These are phyloP conservation scores for Labeo catla DNA, from an alignment of 2,113 vertebrate genomes.

Conservation along the genomic window DNA sequence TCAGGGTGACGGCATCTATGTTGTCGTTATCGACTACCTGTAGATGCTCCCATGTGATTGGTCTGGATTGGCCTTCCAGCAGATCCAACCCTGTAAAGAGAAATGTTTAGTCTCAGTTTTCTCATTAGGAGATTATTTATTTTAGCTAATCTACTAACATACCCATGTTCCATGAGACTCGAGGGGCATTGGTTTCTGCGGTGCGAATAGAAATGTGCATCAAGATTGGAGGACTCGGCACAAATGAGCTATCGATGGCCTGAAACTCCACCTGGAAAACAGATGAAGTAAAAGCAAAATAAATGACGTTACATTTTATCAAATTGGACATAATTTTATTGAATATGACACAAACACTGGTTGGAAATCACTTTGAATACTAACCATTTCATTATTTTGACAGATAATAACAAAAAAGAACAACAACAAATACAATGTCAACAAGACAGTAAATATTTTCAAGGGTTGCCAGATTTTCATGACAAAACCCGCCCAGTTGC, in stretches of 20 bases:
- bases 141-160: conserved; percentile 8
- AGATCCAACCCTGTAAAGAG: conserved; percentile 68
- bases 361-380: background rate
- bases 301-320: background rate
- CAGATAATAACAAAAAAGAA: background rate
- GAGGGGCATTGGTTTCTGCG: conserved; percentile 72
- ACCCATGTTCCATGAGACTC: conserved; percentile 78
- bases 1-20: conserved; percentile 66
- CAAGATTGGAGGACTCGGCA: conserved; percentile 67
- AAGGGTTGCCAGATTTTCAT: too few relatives aligned
- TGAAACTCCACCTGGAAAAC: conserved; percentile 78
- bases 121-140: background rate
- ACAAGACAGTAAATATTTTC: background rate
- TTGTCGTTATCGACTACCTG: conserved; percentile 77
- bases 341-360: background rate
- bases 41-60: conserved; percentile 71
- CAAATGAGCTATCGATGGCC: conserved; percentile 75
- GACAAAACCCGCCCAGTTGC: too few relatives aligned
- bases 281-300: background rate
- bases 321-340: background rate
- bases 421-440: background rate
- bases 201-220: conserved; percentile 78
- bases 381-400: background rate
- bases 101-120: background rate
- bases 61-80: conserved; percentile 72